Percentiles rank a stretch among this genome's conserved stretches.
These are phyloP conservation scores for Drosophila subpulchrella DNA, from an alignment of 1,140 invertebrate genomes.

Conservation along the genomic window DNA sequence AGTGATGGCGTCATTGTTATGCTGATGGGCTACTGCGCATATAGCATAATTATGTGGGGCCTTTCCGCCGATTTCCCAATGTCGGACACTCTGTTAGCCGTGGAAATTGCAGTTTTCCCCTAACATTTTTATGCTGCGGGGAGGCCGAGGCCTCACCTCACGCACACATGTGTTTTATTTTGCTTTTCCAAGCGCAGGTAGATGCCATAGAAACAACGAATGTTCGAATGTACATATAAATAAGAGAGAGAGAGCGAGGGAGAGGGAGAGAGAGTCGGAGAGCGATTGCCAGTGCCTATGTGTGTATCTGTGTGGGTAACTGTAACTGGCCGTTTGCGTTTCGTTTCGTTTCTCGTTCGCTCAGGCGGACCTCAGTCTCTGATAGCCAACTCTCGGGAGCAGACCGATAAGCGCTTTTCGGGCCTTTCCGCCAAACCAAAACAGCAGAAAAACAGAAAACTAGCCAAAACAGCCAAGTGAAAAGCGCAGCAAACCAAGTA, in stretches of 20 bases:
- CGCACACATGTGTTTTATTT: conserved; percentile 38
- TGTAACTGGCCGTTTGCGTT: conserved; percentile 63
- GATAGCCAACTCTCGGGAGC: conserved; percentile 79
- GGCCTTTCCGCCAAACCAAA: conserved; percentile 39
- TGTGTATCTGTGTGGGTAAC: conserved; percentile 56
- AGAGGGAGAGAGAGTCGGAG: conserved; percentile 35
- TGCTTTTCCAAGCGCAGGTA: conserved; percentile 55
- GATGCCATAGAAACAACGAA: conserved; percentile 46
- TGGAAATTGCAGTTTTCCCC: conserved; percentile 35
- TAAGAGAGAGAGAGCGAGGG: conserved; percentile 37
- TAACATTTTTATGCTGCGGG: conserved; percentile 43
- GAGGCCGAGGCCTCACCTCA: conserved; percentile 7
- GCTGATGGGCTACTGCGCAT: conserved; percentile 18
- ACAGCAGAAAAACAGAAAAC: conserved; percentile 2
- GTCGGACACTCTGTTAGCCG: conserved; percentile 15
- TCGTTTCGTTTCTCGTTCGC: conserved; percentile 28
- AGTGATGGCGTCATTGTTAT: conserved; percentile 70
- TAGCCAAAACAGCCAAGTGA: conserved; percentile 23
- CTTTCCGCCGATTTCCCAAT: conserved; percentile 15
- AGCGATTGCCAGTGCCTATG: conserved; percentile 4
- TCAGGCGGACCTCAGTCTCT: conserved; percentile 74
- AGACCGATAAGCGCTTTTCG: conserved; percentile 77
- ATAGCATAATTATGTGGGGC: background rate
- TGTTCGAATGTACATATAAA: conserved; percentile 7
- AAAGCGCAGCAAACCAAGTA: conserved; percentile 3